Conservation (phyloP, 2,113 vertebrate species). For the Sphaerodactylus townsendi region DNA sequence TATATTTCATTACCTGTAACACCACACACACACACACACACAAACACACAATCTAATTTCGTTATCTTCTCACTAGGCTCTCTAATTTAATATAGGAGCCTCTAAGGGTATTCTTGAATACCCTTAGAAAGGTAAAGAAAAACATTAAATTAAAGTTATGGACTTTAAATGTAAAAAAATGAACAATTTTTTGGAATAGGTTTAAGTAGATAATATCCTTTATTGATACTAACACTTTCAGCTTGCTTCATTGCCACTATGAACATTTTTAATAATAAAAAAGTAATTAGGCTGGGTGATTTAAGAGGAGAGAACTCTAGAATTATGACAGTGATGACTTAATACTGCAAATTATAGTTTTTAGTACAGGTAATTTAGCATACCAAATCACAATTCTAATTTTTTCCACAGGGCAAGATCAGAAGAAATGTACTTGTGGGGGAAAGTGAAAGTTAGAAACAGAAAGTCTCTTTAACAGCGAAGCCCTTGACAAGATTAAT, state of each 20-base stretch:
- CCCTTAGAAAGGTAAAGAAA: neutral
- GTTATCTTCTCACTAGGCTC: neutral
- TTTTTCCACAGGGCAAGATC: conserved; percentile 32
- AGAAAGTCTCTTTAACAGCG: neutral
- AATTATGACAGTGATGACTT: conserved; percentile 58
- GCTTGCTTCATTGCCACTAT: conserved; percentile 22
- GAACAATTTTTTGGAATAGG: conserved; percentile 12
- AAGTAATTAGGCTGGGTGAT: conserved; percentile 28
- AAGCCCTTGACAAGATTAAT: conserved; percentile 25
- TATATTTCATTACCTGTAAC: neutral
- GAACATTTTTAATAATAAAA: conserved; percentile 30
- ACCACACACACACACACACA: too few species aligned
- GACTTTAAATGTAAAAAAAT: conserved; percentile 1
- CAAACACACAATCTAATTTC: neutral
- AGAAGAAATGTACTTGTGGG: neutral
- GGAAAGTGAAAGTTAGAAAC: neutral
- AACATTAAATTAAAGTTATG: neutral
- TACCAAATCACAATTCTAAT: conserved; percentile 59
- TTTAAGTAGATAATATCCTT: neutral
- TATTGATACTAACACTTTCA: conserved; percentile 21
- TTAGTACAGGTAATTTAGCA: conserved; percentile 58
- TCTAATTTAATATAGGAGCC: neutral
- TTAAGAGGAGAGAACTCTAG: conserved; percentile 58
- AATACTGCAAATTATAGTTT: conserved; percentile 63
- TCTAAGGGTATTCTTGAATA: neutral